Conservation (phyloP, 1,140 invertebrate genomes). For the Sesamia nonagrioides region DNA sequence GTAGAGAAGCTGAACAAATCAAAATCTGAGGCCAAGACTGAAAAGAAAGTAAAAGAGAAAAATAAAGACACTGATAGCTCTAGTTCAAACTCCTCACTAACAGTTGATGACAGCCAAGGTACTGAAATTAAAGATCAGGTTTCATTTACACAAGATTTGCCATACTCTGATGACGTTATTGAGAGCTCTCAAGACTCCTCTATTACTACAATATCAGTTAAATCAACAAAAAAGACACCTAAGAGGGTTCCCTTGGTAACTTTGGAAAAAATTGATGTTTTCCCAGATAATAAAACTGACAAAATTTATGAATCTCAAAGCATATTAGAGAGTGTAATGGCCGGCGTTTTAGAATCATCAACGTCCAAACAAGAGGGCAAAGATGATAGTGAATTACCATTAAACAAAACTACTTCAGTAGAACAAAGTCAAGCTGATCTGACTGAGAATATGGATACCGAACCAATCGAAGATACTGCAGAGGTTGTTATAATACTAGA, state of each 20-base stretch:
- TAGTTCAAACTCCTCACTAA: conserved; percentile 5
- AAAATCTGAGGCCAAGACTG: conserved; percentile 63
- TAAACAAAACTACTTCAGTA: conserved; percentile 68
- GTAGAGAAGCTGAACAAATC: conserved; percentile 64
- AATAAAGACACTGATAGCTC: conserved; percentile 17
- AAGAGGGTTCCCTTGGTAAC: conserved; percentile 64
- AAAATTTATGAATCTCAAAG: conserved; percentile 23
- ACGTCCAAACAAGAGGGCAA: conserved; percentile 55
- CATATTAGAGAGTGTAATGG: conserved; percentile 25
- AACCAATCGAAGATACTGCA: conserved; percentile 59
- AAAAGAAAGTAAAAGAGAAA: conserved; percentile 49
- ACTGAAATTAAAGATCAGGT: conserved; percentile 35
- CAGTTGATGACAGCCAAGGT: conserved; percentile 33
- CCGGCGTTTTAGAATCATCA: background rate
- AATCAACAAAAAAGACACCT: conserved; percentile 64
- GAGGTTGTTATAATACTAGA: conserved; percentile 63
- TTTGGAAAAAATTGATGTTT: conserved; percentile 53
- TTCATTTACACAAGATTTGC: conserved; percentile 53
- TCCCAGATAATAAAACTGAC: conserved; percentile 1
- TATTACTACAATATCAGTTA: conserved; percentile 73
- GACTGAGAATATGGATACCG: conserved; percentile 78
- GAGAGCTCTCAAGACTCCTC: conserved; percentile 86
- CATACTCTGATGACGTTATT: conserved; percentile 82
- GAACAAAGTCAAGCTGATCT: conserved; percentile 62
- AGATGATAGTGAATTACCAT: conserved; percentile 69